A percentile compares a stretch with the other conserved stretches of the same genome.
These are phyloP conservation scores for Erebia epiphron DNA, from an alignment of 2,888 invertebrate species.

Conservation along the genomic window DNA sequence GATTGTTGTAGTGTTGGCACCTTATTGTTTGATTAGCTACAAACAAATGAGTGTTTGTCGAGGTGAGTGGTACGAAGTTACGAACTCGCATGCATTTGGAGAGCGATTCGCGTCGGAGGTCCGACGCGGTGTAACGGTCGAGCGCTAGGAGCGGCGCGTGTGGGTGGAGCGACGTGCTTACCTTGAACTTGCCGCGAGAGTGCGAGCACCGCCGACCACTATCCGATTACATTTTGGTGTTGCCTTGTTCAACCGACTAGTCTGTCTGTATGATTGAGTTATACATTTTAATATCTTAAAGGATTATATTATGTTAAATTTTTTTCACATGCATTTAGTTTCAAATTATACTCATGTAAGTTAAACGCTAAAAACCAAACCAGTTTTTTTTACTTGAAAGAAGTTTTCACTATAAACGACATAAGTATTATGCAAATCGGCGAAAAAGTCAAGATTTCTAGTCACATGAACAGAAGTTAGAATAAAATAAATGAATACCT, in stretches of 20 bases:
- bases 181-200: constrained; percentile 82
- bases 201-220: constrained; percentile 49
- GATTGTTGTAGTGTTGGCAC: constrained; percentile 53
- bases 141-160: constrained; percentile 68
- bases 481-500: too few species aligned
- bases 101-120: constrained; percentile 64
- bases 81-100: constrained; percentile 49
- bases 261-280: not conserved
- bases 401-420: too few species aligned
- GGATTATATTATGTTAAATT: too few species aligned
- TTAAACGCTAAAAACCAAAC: not conserved
- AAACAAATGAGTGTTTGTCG: constrained; percentile 57
- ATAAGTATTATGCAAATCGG: too few species aligned
- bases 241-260: constrained; percentile 41
- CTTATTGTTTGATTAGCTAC: constrained; percentile 48
- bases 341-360: not conserved
- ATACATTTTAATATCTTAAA: not conserved
- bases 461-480: too few species aligned
- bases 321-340: too few species aligned
- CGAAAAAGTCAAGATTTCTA: too few species aligned
- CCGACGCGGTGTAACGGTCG: constrained; percentile 70
- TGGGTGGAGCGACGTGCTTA: constrained; percentile 80
- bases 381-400: too few species aligned
- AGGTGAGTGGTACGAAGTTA: constrained; percentile 54
- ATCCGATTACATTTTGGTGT: constrained; percentile 55